Base-by-base conservation (phyloP, 2,888 invertebrate genomes). In the Drosophila gaucha region DNA sequence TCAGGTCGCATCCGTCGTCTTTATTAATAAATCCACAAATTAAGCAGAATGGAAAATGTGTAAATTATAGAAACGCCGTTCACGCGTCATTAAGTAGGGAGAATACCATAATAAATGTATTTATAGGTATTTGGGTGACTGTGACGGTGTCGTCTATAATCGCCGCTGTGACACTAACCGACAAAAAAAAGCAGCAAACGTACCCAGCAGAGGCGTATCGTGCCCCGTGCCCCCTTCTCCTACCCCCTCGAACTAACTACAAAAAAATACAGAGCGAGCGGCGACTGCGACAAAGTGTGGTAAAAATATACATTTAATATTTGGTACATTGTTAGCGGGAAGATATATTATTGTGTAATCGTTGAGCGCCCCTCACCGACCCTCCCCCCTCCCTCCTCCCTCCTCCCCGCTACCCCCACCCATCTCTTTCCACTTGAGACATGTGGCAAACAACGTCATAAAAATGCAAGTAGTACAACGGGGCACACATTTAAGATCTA, bases 81-180 rank as follows among this genome's bases (percentile, higher is more conserved):
- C 74, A 74, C 80, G 82, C 84, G 80, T 88, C 88, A 89, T 89
- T 89, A 86, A 84, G 73, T 73, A 66, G 87, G 84, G 75, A 86
- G 89, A 87, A 83, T 88, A 82, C 80, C 76, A 78, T 85, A 80
- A 82, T 85, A 82, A 78, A 78, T 85, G 76, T 89, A 90, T 89
- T 89, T 86, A 76, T 90, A 90, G 86, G 55, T 64, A 87, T 73
- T 73, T 74, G 78, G 79, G 79, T 83, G 80, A 87, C 80, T 83
- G 62, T 79, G 80, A 74, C 88, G 78, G 71, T 83, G 67, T 73
- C 70, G 76, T 74, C 74, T 80, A 87, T 88, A 86, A 89, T 80
- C 75, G 78, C 77, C 77, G 26, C 72, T 85, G 80, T 88, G 89
- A 89, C 83, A 89, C 80, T 85, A 86, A 89, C 70, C 84, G 65